Conservation (phyloP, 2,797 vertebrate species). For the Melopsittacus undulatus region DNA sequence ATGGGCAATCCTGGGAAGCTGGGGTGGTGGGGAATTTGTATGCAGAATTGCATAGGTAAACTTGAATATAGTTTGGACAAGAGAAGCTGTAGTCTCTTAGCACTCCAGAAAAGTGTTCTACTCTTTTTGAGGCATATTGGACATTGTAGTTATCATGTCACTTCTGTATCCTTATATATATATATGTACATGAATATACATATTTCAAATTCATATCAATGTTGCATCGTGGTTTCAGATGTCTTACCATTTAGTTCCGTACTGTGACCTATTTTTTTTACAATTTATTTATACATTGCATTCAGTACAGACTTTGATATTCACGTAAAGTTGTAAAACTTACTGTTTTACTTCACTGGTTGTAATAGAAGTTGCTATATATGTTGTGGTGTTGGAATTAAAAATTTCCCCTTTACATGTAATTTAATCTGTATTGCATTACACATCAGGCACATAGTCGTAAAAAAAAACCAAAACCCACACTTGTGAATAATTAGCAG, state of each 20-base stretch:
- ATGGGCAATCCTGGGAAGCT: not conserved
- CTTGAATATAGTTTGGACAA: not conserved
- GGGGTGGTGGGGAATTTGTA: not conserved
- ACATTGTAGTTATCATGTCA: slow-evolving; percentile 18
- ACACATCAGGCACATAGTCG: not conserved
- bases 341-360: not conserved
- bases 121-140: not conserved
- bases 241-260: not conserved
- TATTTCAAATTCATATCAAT: not conserved
- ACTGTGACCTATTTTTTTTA: not conserved
- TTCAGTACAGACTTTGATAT: not conserved
- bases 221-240: not conserved
- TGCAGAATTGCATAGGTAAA: not conserved
- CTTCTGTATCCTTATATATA: not conserved
- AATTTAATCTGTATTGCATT: not conserved
- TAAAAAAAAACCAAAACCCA: not conserved
- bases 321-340: not conserved
- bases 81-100: not conserved
- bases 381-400: not conserved
- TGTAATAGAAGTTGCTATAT: not conserved
- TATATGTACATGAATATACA: not conserved
- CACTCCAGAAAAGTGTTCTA: not conserved
- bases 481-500: not conserved
- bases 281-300: not conserved
- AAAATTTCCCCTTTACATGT: not conserved